These are phyloP conservation scores for Phalanger gymnotis DNA, from an alignment of 2,797 vertebrate species.

Conservation along the genomic window DNA sequence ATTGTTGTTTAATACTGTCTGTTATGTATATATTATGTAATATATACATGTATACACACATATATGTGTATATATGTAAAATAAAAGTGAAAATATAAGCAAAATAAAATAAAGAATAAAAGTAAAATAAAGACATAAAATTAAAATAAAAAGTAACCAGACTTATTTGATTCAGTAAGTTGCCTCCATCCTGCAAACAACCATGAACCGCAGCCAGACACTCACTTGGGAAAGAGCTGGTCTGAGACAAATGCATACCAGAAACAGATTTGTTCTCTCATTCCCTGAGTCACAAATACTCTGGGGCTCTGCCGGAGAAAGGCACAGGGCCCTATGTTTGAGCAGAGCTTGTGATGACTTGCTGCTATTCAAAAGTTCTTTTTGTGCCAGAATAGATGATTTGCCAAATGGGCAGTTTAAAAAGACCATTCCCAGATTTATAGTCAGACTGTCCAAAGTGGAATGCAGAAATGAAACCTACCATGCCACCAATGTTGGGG, in stretches of 20 bases:
- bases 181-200: neutral
- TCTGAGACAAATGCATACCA: neutral
- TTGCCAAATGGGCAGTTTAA: fast-evolving
- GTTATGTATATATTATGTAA: neutral
- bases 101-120: too few species aligned
- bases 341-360: neutral
- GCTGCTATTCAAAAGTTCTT: neutral
- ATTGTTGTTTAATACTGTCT: neutral
- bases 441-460: neutral
- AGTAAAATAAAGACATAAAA: too few species aligned
- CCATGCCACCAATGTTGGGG: neutral
- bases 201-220: neutral
- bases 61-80: neutral
- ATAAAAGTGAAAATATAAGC: too few species aligned
- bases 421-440: neutral
- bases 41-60: neutral
- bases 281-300: neutral
- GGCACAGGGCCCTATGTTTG: fast-evolving
- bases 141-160: neutral
- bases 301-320: neutral
- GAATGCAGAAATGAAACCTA: fast-evolving
- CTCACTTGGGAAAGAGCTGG: neutral
- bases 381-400: fast-evolving
- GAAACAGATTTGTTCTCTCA: too few species aligned
- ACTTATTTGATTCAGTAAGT: neutral